A percentile compares a stretch with the other conserved stretches of the same genome.
phyloP scores from a whole-genome alignment of 2,797 vertebrate genomes.

The Acropternis orthonyx region DNA sequence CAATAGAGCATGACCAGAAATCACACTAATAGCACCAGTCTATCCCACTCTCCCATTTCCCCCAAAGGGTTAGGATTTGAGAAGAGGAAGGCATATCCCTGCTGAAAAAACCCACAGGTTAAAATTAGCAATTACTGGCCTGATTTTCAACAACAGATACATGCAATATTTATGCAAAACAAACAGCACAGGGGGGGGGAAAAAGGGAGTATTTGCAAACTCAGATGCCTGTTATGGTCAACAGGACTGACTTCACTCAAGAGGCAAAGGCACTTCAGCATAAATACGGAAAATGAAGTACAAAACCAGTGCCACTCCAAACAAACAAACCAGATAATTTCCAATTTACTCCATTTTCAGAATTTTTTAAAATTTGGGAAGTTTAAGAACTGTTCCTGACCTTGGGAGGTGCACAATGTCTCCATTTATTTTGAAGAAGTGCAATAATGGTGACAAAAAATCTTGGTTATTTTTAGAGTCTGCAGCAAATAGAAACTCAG shows the following conservation, averaged over 20 bases:
- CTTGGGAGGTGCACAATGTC: neutral
- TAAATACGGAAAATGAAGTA: neutral
- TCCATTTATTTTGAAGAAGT: neutral
- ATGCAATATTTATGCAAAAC: neutral
- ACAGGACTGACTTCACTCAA: neutral
- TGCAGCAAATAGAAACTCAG: neutral
- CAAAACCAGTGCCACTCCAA: accelerated
- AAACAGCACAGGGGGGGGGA: neutral
- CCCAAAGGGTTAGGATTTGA: neutral
- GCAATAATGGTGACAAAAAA: neutral
- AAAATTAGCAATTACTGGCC: neutral
- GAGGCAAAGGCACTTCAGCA: neutral
- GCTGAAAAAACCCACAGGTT: neutral
- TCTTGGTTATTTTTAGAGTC: neutral
- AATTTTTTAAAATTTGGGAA: neutral
- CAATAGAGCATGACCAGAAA: accelerated
- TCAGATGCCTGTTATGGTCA: neutral
- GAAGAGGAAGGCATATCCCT: neutral
- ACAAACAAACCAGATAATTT: neutral
- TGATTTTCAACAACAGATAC: neutral
- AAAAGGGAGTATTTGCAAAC: neutral
- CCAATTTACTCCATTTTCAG: neutral
- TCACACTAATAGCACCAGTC: neutral
- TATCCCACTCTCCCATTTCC: neutral
- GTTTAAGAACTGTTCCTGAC: neutral